phyloP scores from a whole-genome alignment of 2,888 invertebrate species.

The Psylliodes chrysocephalus region DNA sequence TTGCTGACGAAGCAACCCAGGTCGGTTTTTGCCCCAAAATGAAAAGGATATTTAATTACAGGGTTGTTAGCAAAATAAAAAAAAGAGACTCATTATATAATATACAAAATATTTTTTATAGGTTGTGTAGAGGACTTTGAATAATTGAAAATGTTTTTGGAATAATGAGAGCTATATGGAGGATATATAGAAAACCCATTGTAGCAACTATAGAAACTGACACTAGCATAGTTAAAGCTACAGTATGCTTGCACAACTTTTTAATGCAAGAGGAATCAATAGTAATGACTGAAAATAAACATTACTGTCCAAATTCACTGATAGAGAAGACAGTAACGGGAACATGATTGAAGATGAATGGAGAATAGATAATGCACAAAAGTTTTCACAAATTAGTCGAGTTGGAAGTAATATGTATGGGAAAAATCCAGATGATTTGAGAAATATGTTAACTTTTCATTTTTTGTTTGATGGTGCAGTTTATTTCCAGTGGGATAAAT shows the following conservation, averaged over 20 bases:
- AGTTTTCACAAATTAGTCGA: too few relatives aligned
- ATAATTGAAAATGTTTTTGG: neutral
- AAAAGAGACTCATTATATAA: too few relatives aligned
- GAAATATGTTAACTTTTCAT: too few relatives aligned
- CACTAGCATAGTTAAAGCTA: too few relatives aligned
- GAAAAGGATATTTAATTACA: slow-evolving; percentile 1
- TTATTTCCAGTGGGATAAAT: too few relatives aligned
- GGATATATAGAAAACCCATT: slow-evolving; percentile 18
- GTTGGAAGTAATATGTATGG: too few relatives aligned
- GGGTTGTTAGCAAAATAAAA: too few relatives aligned
- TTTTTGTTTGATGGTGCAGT: too few relatives aligned
- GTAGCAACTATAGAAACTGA: neutral
- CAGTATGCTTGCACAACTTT: neutral
- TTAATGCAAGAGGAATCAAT: neutral
- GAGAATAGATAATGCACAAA: slow-evolving; percentile 5
- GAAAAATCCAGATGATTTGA: too few relatives aligned
- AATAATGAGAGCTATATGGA: neutral
- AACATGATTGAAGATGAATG: neutral
- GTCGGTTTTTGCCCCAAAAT: neutral
- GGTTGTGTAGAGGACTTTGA: neutral
- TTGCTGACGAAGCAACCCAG: slow-evolving; percentile 5
- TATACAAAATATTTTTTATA: neutral
- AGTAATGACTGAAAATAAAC: too few relatives aligned
- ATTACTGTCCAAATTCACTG: too few relatives aligned
- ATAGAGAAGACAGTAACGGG: slow-evolving; percentile 3